phyloP scores from a whole-genome alignment of 2,888 invertebrate species.

The Agrochola lota region DNA sequence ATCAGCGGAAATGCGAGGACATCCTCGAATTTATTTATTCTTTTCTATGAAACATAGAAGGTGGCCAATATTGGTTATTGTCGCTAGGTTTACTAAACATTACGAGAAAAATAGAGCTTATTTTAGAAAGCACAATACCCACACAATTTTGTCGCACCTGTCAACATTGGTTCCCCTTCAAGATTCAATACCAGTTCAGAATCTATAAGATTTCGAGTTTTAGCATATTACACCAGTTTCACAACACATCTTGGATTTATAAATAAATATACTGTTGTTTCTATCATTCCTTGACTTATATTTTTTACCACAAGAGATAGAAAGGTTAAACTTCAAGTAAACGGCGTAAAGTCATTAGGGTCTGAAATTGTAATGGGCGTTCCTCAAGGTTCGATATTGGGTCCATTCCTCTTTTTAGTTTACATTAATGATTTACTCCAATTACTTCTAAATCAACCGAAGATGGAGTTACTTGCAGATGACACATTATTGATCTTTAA shows the following conservation, averaged over 20 bases:
- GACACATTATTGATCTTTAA: too few relatives aligned
- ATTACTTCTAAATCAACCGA: too few relatives aligned
- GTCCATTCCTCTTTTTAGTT: too few relatives aligned
- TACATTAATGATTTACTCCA: too few relatives aligned
- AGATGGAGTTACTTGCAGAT: too few relatives aligned
- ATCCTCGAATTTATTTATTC: background rate
- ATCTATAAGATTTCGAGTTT: background rate
- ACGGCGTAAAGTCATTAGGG: too few relatives aligned
- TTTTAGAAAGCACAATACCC: background rate
- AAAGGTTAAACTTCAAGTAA: too few relatives aligned
- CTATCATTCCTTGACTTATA: background rate
- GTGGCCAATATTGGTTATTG: background rate
- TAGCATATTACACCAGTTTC: background rate
- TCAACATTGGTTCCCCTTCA: background rate
- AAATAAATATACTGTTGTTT: background rate
- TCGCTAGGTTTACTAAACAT: background rate
- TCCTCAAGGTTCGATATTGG: too few relatives aligned
- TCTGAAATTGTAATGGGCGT: too few relatives aligned
- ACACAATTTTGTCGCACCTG: background rate
- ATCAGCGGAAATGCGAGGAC: conserved; percentile 27
- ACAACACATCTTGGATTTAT: background rate
- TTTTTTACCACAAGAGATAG: background rate
- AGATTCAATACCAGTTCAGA: background rate
- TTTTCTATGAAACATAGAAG: background rate
- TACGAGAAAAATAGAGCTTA: background rate